A percentile compares a stretch with the other conserved stretches of the same genome.
Evolutionary conservation across 2,797 vertebrate species (phyloP).

Genomic region (Diplodus sargus): DNA sequence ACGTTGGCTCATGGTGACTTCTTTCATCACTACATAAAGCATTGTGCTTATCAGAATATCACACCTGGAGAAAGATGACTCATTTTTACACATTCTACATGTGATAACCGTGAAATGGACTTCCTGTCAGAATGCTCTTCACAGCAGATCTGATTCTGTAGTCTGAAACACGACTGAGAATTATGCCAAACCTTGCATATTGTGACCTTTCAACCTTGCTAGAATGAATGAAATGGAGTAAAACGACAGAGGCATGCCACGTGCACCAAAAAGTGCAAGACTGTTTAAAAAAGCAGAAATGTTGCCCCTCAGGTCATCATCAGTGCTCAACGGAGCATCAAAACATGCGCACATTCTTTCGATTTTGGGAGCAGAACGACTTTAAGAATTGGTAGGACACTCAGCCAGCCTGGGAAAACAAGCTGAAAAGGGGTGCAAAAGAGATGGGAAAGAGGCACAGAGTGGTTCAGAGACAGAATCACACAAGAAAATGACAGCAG

Average conservation of each 20-base stretch:
- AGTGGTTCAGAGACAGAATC: neutral
- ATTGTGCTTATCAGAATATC: conserved; percentile 5
- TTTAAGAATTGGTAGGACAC: neutral
- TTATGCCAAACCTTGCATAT: neutral
- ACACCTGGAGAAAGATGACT: neutral
- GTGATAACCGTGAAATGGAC: neutral
- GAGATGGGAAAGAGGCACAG: neutral
- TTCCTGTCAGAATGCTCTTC: neutral
- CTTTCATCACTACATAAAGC: neutral
- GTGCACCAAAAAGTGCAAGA: conserved; percentile 2
- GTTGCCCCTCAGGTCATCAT: conserved; percentile 12
- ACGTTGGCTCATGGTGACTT: neutral
- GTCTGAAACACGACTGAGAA: neutral
- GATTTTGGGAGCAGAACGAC: neutral
- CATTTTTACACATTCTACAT: neutral
- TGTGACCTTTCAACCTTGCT: no score
- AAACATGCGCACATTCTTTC: neutral
- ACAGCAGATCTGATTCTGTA: neutral
- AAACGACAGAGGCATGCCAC: neutral
- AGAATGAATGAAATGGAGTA: neutral
- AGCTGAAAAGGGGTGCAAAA: neutral
- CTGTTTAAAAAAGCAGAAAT: conserved; percentile 19
- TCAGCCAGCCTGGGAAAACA: neutral
- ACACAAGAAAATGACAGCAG: neutral
- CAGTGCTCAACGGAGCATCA: conserved; percentile 28